Evolutionary conservation across 1,140 invertebrate genomes (phyloP).

Genomic region (Scaptomyza montana): DNA sequence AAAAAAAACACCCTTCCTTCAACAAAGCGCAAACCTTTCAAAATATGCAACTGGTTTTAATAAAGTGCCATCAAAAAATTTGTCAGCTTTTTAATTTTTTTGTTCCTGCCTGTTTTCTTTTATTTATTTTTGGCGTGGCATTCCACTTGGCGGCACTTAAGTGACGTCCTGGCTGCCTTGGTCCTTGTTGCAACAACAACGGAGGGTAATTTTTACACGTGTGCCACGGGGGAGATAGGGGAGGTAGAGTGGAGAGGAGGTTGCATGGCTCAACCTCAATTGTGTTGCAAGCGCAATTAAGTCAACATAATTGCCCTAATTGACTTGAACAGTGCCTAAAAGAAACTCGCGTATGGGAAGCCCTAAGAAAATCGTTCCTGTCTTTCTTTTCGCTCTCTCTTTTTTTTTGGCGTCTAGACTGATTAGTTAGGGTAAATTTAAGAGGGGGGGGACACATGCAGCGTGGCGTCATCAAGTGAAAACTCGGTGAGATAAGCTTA

Average conservation of each 20-base stretch:
- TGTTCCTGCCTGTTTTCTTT: conserved; percentile 1
- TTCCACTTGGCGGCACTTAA: conserved; percentile 74
- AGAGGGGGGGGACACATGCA: conserved; percentile 34
- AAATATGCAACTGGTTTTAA: conserved; percentile 43
- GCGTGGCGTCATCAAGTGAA: conserved; percentile 58
- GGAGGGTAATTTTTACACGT: conserved; percentile 68
- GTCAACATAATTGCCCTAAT: conserved; percentile 77
- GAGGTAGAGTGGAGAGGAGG: neutral
- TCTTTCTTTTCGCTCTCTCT: neutral
- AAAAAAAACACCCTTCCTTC: neutral
- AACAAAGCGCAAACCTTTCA: neutral
- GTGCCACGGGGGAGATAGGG: conserved; percentile 30
- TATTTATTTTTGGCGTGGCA: conserved; percentile 53
- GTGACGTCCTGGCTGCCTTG: conserved; percentile 34
- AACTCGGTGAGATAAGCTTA: conserved; percentile 64
- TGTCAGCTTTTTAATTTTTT: conserved; percentile 41
- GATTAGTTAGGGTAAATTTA: conserved; percentile 7
- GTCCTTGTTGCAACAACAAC: conserved; percentile 25
- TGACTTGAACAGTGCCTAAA: conserved; percentile 63
- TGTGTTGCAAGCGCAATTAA: conserved; percentile 74
- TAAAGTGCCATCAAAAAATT: conserved; percentile 65
- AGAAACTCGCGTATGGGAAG: conserved; percentile 13
- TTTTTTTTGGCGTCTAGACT: conserved; percentile 5
- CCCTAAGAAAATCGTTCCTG: conserved; percentile 34
- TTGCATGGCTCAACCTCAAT: conserved; percentile 31